phyloP scores from a whole-genome alignment of 2,888 invertebrate genomes.

The Eupithecia vulgata region DNA sequence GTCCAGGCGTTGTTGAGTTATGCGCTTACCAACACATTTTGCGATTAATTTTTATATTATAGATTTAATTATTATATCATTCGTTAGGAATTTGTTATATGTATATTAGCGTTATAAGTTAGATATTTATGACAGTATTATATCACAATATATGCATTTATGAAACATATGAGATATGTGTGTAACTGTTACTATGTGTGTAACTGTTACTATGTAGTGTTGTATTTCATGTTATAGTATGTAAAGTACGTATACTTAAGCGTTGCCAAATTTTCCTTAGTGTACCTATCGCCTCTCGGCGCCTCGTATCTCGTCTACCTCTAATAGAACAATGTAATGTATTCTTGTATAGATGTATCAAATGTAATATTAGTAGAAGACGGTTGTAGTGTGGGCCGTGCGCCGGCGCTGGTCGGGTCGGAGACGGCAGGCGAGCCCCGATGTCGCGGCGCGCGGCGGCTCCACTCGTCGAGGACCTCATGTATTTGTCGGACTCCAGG shows the following conservation, averaged over 20 bases:
- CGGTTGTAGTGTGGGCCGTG: not conserved
- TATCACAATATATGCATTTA: slow-evolving; percentile 41
- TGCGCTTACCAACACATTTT: too few species aligned
- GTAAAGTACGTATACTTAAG: slow-evolving; percentile 40
- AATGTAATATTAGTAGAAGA: not conserved
- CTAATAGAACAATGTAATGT: not conserved
- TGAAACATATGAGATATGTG: slow-evolving; percentile 39
- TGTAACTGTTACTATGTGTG: slow-evolving; percentile 30
- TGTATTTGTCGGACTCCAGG: too few species aligned
- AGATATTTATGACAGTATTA: slow-evolving; percentile 37
- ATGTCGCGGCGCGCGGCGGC: too few species aligned
- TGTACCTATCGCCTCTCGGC: not conserved
- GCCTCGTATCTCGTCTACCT: slow-evolving; percentile 28
- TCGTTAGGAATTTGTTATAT: slow-evolving; percentile 19
- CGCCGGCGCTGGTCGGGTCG: too few species aligned
- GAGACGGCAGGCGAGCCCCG: too few species aligned
- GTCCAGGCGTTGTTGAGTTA: too few species aligned
- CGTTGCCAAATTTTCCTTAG: slow-evolving; percentile 68
- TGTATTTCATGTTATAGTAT: slow-evolving; percentile 28
- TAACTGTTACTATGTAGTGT: slow-evolving; percentile 24
- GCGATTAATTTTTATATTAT: too few species aligned
- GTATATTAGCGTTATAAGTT: slow-evolving; percentile 17
- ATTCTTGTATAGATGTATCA: not conserved
- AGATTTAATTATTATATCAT: slow-evolving; percentile 6
- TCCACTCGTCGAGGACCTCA: too few species aligned